Evolutionary conservation across 1,140 invertebrate species (phyloP), one percentile per base, ranked within the genome.

Genomic region (Eciton burchellii): DNA sequence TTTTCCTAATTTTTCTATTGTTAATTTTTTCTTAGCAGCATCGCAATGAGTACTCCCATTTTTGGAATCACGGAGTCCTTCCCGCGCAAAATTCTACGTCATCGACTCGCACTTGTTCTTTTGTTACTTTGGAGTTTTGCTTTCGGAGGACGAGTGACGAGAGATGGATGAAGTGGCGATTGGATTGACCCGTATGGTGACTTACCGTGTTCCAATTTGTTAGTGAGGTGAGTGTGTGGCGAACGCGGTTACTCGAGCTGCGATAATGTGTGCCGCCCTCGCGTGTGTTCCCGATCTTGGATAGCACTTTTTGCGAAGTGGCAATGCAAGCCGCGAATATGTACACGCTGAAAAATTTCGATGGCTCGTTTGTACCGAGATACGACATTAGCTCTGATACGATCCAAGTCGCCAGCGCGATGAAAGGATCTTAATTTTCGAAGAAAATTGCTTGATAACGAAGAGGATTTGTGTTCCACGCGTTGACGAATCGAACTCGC

Each of bases 21-120:
- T 60, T 26, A 6, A 16, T n/a, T 73, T 24, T 6, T 76, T 16
- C 35, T 35, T n/a, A 35, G 6, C 26, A 12, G 29, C 21, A 21
- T 65, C 43, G 9, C 14, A 21, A n/a, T 35, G 14, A 5, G 9
- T 26, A 2, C 56, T 26, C 14, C 26, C n/a, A 12, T 29, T 19
- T 29, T 4, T 4, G 24, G 43, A 11, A 16, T 52, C 16, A 21
- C 9, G 11, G n/a, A 12, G n/a, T 26, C 63, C 14, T 77, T 77
- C 74, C 74, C 74, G 74, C 74, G 74, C 62, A 68, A 77, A 63
- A 56, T 68, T 43, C 14, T n/a, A 35, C 19, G 60, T 52, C 47
- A 14, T 73, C 21, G 41, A 41, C 21, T 26, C 43, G 16, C 21
- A 24, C 41, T 12, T 12, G 29, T 24, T 26, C 4, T 29, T 52